A percentile compares a stretch with the other conserved stretches of the same genome.
These are phyloP conservation scores for Ophiodon elongatus DNA, from an alignment of 2,113 vertebrate species.

Conservation along the genomic window DNA sequence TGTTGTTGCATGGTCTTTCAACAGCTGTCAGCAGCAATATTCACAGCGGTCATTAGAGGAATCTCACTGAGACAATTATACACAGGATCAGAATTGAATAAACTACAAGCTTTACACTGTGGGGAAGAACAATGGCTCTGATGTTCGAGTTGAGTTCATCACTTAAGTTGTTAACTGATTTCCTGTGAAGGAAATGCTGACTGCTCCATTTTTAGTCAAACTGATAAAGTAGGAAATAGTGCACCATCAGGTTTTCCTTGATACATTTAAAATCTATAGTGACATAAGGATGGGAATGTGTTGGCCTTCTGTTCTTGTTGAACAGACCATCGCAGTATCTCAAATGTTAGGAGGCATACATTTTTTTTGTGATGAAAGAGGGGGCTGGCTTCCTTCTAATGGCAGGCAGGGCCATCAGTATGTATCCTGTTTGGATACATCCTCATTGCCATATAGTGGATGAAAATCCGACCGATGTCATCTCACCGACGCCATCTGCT, in stretches of 20 bases:
- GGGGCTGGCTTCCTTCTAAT: background rate
- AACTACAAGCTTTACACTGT: slow-evolving; percentile 26
- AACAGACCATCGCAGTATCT: background rate
- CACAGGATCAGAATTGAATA: slow-evolving; percentile 26
- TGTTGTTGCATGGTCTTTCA: slow-evolving; percentile 51
- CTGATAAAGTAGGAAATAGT: slow-evolving; percentile 28
- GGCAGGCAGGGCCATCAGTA: slow-evolving; percentile 7
- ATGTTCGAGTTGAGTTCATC: slow-evolving; percentile 37
- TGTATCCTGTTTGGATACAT: slow-evolving; percentile 12
- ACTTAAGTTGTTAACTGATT: slow-evolving; percentile 32
- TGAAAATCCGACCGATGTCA: slow-evolving; percentile 40
- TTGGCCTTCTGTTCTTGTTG: slow-evolving; percentile 5
- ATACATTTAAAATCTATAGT: slow-evolving; percentile 21
- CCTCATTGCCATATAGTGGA: background rate
- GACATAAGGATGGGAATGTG: background rate
- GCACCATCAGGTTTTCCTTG: slow-evolving; percentile 25
- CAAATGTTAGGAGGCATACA: slow-evolving; percentile 5
- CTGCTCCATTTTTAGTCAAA: slow-evolving; percentile 17
- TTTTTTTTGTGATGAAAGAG: slow-evolving; percentile 1
- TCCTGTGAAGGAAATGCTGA: slow-evolving; percentile 25
- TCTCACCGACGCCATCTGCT: slow-evolving; percentile 62
- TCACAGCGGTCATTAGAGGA: slow-evolving; percentile 56
- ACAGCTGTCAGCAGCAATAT: slow-evolving; percentile 64
- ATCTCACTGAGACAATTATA: slow-evolving; percentile 61
- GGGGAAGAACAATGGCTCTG: slow-evolving; percentile 6